These are phyloP conservation scores for Condylostylus longicornis DNA, from an alignment of 1,140 invertebrate species.

Conservation along the genomic window DNA sequence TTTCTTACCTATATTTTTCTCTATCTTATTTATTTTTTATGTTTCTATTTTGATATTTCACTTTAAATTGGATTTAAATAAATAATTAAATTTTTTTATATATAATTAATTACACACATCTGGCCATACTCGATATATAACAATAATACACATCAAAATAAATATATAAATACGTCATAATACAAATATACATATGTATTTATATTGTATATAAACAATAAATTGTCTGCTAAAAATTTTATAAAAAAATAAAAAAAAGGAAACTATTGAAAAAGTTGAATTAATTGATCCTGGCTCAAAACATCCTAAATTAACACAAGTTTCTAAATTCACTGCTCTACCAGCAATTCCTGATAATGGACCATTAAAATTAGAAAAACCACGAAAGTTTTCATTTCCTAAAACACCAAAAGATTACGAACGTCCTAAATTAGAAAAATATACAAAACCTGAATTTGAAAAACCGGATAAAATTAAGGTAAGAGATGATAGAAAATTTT, in stretches of 20 bases:
- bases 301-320: constrained; percentile 13
- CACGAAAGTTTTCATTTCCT: constrained; percentile 25
- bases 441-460: constrained; percentile 26
- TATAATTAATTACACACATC: too few relatives aligned
- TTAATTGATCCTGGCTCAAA: constrained; percentile 12
- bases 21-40: too few relatives aligned
- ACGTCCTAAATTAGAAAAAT: constrained; percentile 36
- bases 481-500: background rate
- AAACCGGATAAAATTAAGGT: constrained; percentile 6
- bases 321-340: constrained; percentile 20
- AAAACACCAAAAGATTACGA: constrained; percentile 36
- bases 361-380: background rate
- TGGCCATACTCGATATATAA: too few relatives aligned
- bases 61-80: too few relatives aligned
- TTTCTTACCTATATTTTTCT: too few relatives aligned
- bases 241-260: constrained; percentile 13
- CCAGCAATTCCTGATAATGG: constrained; percentile 16
- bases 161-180: too few relatives aligned
- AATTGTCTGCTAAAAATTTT: too few relatives aligned
- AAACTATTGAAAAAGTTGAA: constrained; percentile 12
- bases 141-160: too few relatives aligned
- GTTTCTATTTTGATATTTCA: too few relatives aligned
- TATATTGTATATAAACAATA: too few relatives aligned
- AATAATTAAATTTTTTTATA: too few relatives aligned
- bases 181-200: too few relatives aligned